Percentiles rank a stretch among this genome's conserved stretches.
phyloP scores from a whole-genome alignment of 1,140 invertebrate species.

The Dreissena rostriformis region DNA sequence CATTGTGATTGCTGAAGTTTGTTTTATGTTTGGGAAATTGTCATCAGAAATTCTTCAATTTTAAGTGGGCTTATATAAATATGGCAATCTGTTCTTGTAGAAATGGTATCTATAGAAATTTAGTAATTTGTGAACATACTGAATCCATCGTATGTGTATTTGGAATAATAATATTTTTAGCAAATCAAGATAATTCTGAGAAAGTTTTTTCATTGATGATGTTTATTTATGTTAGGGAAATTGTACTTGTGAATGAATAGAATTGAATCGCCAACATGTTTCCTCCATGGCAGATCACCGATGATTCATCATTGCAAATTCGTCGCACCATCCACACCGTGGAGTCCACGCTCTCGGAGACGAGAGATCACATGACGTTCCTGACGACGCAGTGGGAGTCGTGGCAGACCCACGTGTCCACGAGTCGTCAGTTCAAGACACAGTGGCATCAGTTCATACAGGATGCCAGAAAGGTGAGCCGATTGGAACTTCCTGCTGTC shows the following conservation, averaged over 20 bases:
- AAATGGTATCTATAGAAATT: too few relatives aligned
- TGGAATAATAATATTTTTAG: too few relatives aligned
- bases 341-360: constrained; percentile 87
- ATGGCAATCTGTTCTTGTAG: too few relatives aligned
- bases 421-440: constrained; percentile 86
- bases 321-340: constrained; percentile 87
- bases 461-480: constrained; percentile 87
- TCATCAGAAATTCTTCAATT: too few relatives aligned
- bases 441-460: constrained; percentile 87
- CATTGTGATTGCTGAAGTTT: not conserved
- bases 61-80: too few relatives aligned
- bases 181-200: too few relatives aligned
- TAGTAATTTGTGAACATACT: too few relatives aligned
- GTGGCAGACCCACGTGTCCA: constrained; percentile 85
- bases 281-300: constrained; percentile 83
- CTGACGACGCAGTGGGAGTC: constrained; percentile 87
- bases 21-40: too few relatives aligned
- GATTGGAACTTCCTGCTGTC: not conserved
- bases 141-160: too few relatives aligned
- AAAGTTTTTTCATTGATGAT: not conserved
- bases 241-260: too few relatives aligned
- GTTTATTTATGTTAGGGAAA: too few relatives aligned
- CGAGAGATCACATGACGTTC: constrained; percentile 86
- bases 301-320: constrained; percentile 89
- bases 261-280: too few relatives aligned